phyloP scores from a whole-genome alignment of 1,140 invertebrate genomes.

The Contarinia nasturtii region DNA sequence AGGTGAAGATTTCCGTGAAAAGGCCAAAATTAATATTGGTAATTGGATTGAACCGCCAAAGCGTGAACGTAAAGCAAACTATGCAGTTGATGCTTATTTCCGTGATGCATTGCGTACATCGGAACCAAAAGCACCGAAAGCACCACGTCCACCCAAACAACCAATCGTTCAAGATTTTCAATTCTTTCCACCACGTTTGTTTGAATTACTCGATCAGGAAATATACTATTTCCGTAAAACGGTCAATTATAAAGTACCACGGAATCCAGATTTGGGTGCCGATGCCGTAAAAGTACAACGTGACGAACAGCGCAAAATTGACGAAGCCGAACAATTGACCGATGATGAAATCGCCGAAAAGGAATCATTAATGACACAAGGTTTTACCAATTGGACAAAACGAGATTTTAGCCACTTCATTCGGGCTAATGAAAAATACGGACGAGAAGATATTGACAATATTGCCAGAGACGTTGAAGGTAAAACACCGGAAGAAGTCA shows the following conservation, averaged over 20 bases:
- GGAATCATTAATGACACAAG: conserved; percentile 75
- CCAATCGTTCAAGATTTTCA: conserved; percentile 99
- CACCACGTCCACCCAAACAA: conserved; percentile 77
- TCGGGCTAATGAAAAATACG: conserved; percentile 96
- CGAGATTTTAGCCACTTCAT: conserved; percentile 98
- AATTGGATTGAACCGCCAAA: conserved; percentile 99
- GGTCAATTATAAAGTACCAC: conserved; percentile 89
- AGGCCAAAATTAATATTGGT: conserved; percentile 67
- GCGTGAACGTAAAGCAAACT: conserved; percentile 95
- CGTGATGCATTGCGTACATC: conserved; percentile 84
- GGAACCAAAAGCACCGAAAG: conserved; percentile 94
- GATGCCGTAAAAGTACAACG: conserved; percentile 86
- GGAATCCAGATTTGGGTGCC: conserved; percentile 82
- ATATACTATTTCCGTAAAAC: conserved; percentile 94
- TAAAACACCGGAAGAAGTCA: conserved; percentile 88
- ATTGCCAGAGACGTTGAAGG: conserved; percentile 96
- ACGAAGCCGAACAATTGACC: conserved; percentile 73
- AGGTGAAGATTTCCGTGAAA: conserved; percentile 72
- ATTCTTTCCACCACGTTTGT: conserved; percentile 93
- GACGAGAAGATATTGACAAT: conserved; percentile 91
- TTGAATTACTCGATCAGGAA: conserved; percentile 95
- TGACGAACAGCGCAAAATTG: conserved; percentile 93
- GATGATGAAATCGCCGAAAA: conserved; percentile 86
- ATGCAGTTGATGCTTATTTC: conserved; percentile 97
- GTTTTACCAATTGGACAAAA: conserved; percentile 85